phyloP scores from a whole-genome alignment of 1,140 invertebrate species.

The Leptopilina clavipes region DNA sequence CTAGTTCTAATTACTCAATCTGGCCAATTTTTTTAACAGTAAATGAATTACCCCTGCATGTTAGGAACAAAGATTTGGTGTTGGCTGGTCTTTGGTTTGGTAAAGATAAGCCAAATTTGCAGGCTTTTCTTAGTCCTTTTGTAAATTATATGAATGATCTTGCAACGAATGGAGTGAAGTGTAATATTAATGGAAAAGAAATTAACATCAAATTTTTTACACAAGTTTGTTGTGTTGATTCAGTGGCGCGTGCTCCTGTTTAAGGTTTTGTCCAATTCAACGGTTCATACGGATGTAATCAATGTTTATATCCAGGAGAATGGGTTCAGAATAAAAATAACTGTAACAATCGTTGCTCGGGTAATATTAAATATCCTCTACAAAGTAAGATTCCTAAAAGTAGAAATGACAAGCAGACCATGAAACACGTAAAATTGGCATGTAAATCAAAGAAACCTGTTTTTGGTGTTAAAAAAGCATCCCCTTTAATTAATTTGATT shows the following conservation, averaged over 20 bases:
- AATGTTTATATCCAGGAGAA: slow-evolving; percentile 22
- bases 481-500: too few relatives aligned
- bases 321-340: too few relatives aligned
- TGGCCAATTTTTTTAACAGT: slow-evolving; percentile 48
- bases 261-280: slow-evolving; percentile 42
- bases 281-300: slow-evolving; percentile 43
- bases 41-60: slow-evolving; percentile 46
- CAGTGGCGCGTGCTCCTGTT: too few relatives aligned
- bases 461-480: too few relatives aligned
- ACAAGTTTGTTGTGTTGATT: slow-evolving; percentile 44
- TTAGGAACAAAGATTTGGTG: slow-evolving; percentile 36
- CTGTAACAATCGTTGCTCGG: too few relatives aligned
- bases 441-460: too few relatives aligned
- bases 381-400: too few relatives aligned
- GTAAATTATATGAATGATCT: slow-evolving; percentile 45
- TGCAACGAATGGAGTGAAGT: slow-evolving; percentile 38
- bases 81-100: slow-evolving; percentile 43
- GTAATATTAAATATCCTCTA: too few relatives aligned
- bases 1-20: slow-evolving; percentile 41
- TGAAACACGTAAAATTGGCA: too few relatives aligned
- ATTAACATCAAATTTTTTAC: slow-evolving; percentile 39
- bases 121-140: slow-evolving; percentile 34
- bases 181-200: slow-evolving; percentile 35
- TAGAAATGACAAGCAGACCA: too few relatives aligned
- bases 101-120: too few relatives aligned